phyloP scores from a whole-genome alignment of 2,797 vertebrate genomes.

The Alectoris magna region DNA sequence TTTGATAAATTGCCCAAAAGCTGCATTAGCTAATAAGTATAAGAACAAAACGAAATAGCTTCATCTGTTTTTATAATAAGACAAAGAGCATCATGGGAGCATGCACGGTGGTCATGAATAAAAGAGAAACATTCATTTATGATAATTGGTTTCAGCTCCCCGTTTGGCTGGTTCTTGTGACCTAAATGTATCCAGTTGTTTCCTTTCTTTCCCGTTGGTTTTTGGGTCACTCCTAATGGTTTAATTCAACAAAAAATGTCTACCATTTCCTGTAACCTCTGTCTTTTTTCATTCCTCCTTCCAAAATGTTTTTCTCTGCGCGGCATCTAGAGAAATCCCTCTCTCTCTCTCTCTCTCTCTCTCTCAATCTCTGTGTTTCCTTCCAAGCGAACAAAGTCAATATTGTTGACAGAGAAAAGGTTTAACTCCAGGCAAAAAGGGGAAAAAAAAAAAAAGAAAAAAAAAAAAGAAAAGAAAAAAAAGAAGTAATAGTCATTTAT shows the following conservation, averaged over 20 bases:
- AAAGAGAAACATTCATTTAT: constrained; percentile 90
- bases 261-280: constrained; percentile 95
- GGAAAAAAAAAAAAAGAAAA: constrained; percentile 56
- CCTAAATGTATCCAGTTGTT: constrained; percentile 90
- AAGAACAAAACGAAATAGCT: constrained; percentile 84
- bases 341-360: constrained; percentile 12
- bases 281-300: constrained; percentile 93
- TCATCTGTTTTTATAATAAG: constrained; percentile 89
- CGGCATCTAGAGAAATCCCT: constrained; percentile 80
- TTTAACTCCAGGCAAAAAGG: constrained; percentile 81
- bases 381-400: constrained; percentile 87
- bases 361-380: constrained; percentile 67
- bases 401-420: constrained; percentile 88
- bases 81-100: constrained; percentile 89
- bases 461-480: not conserved
- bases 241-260: constrained; percentile 98
- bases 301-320: constrained; percentile 85
- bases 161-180: constrained; percentile 87
- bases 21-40: constrained; percentile 87
- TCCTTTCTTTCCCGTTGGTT: constrained; percentile 86
- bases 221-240: constrained; percentile 93
- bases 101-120: constrained; percentile 87
- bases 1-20: constrained; percentile 86
- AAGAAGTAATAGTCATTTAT: constrained; percentile 82
- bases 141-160: constrained; percentile 91